Base-by-base conservation (phyloP, 2,113 vertebrate species). In the Leptodactylus fuscus region DNA sequence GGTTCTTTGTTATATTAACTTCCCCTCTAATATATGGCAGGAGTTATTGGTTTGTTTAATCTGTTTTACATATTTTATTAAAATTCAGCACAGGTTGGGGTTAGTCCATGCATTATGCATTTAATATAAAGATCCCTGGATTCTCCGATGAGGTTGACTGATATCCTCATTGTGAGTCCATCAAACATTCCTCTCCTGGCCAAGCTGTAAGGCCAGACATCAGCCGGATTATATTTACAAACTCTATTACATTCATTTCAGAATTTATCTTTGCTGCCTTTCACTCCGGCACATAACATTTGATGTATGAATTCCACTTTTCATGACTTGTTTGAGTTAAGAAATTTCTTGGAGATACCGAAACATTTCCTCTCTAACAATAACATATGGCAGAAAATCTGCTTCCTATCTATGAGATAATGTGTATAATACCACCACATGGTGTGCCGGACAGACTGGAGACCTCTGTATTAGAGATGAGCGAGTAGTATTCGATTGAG, bases 21-120 rank as follows among this genome's bases (percentile, higher is more conserved):
- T 24, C 22, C n/a, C 20, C 9, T 2, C 49, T 44, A 65, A 67
- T 65, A 79, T 44, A 79, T 24, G 76, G 76, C 76, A 79, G 9
- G 16, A 38, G 24, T 62, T 44, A 80, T 80, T 44, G 77, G 75
- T 15, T 62, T 62, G 53, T 49, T 67, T 81, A 32, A 81, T 67
- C 79, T 48, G 13, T 46, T 81, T 81, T 81, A 46, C 79, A 81
- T 81, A 67, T 81, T 80, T 80, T 81, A 81, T 81, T 81, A 81
- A 67, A 69, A 69, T 48, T 4, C 79, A 34, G 60, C 41, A 7
- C 79, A 69, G 62, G 79, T 34, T 69, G 48, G 58, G 79, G 38
- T 65, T 67, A 81, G 58, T 20, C 58, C 44, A 81, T 69, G 60
- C 38, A 81, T 81, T 60, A 67, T 81, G 79, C 79, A 81, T 81